Evolutionary conservation across 2,113 vertebrate genomes (phyloP).

Genomic region (Noctilio leporinus): DNA sequence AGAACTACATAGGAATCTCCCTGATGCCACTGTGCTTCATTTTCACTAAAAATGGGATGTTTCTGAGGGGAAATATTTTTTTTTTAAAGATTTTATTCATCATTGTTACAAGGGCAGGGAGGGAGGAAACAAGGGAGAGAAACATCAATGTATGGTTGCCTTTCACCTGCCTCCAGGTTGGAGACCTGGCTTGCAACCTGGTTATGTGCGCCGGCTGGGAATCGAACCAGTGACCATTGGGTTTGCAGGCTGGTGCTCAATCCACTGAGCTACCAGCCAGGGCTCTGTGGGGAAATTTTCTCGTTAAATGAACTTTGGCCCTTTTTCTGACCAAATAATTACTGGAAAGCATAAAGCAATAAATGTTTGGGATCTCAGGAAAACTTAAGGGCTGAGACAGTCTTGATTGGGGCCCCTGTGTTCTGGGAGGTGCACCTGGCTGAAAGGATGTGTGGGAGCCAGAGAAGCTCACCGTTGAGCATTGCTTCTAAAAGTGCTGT

Average conservation of each 20-base stretch:
- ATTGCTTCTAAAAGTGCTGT: neutral
- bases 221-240: no score
- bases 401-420: fast-evolving
- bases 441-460: no score
- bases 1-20: neutral
- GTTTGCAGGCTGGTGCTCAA: no score
- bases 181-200: no score
- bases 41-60: neutral
- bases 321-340: neutral
- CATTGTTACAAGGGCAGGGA: no score
- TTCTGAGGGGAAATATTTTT: neutral
- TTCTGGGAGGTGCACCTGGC: fast-evolving
- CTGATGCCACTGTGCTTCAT: neutral
- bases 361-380: neutral
- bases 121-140: no score
- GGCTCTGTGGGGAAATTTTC: no score
- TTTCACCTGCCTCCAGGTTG: no score
- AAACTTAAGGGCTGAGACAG: neutral
- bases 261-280: no score
- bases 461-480: fast-evolving
- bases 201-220: no score
- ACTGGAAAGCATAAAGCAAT: neutral
- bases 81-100: no score
- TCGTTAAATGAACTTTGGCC: neutral
- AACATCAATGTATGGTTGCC: no score